These are phyloP conservation scores for Drosophila subsilvestris DNA, from an alignment of 2,888 invertebrate genomes.

Conservation along the genomic window DNA sequence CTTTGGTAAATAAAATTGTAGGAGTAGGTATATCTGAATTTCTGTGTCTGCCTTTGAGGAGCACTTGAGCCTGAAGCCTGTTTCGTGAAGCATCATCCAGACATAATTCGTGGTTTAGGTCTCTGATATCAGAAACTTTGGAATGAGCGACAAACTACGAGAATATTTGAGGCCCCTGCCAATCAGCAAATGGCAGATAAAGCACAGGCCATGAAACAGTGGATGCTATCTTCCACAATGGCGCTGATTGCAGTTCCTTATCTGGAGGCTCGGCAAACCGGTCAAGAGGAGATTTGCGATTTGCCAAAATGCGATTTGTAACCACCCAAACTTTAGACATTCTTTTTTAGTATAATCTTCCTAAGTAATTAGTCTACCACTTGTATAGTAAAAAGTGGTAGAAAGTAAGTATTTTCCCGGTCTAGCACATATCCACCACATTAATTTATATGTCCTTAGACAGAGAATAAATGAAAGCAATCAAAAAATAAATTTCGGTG, in stretches of 20 bases:
- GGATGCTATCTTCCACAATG: conserved; percentile 1
- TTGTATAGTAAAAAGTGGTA: no score
- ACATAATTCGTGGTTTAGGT: conserved; percentile 63
- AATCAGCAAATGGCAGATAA: conserved; percentile 4
- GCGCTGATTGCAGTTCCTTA: neutral
- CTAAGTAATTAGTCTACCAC: no score
- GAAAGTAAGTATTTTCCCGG: no score
- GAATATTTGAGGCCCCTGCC: conserved; percentile 5
- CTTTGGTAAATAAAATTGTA: conserved; percentile 37
- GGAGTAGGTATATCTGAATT: conserved; percentile 24
- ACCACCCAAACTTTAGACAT: neutral
- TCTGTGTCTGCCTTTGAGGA: conserved; percentile 61
- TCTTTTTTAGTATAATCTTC: no score
- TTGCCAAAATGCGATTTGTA: neutral
- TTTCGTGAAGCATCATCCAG: conserved; percentile 64
- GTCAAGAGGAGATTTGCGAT: neutral
- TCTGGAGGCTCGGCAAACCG: neutral
- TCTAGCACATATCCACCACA: no score
- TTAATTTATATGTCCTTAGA: no score
- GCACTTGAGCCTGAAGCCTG: conserved; percentile 63
- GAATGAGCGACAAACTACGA: neutral
- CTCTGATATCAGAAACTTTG: conserved; percentile 13
- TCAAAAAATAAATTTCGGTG: no score
- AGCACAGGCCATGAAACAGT: conserved; percentile 5
- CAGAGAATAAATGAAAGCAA: no score